Conservation (phyloP, 1,140 invertebrate genomes). For the Drosophila insularis region DNA sequence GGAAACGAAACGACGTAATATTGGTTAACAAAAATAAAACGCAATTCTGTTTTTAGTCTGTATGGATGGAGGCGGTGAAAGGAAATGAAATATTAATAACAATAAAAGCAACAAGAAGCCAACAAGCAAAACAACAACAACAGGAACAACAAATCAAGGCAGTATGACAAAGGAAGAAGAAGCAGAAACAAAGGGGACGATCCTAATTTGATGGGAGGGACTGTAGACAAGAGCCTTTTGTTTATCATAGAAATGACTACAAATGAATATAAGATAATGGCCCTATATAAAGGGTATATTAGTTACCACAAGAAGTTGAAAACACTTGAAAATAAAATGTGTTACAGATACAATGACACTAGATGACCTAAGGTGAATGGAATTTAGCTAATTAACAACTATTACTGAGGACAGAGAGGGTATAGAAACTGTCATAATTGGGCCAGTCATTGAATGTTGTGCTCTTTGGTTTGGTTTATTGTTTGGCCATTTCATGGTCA, state of each 20-base stretch:
- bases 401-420: not conserved
- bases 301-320: not conserved
- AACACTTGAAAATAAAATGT: too few species aligned
- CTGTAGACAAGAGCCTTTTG: not conserved
- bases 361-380: not conserved
- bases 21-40: constrained; percentile 41
- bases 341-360: not conserved
- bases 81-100: constrained; percentile 64
- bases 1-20: constrained; percentile 38
- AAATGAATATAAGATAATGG: constrained; percentile 37
- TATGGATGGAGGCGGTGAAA: constrained; percentile 11
- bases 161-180: not conserved
- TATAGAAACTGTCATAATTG: not conserved
- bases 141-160: constrained; percentile 11
- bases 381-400: not conserved
- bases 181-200: not conserved
- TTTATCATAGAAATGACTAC: constrained; percentile 53
- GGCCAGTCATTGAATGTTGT: not conserved
- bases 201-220: not conserved
- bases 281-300: not conserved
- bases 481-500: not conserved
- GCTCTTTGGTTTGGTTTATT: not conserved
- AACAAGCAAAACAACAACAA: constrained; percentile 35
- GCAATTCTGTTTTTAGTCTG: constrained; percentile 39
- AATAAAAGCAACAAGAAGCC: constrained; percentile 51